Evolutionary conservation across 2,113 vertebrate genomes (phyloP).

Genomic region (Daboia siamensis): DNA sequence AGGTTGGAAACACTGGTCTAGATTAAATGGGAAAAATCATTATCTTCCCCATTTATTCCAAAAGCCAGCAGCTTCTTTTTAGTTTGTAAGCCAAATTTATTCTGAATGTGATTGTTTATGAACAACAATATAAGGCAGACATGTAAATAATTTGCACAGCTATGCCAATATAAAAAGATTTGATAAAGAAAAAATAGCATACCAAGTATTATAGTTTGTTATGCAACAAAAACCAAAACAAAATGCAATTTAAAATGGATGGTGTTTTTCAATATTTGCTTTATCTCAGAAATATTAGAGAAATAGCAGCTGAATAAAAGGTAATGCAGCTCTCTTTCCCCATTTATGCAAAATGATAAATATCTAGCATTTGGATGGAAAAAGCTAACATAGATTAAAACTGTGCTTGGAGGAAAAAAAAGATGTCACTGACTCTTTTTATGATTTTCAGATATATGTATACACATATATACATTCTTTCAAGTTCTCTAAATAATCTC

Average conservation of each 20-base stretch:
- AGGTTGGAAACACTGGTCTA: not conserved
- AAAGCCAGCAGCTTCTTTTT: not conserved
- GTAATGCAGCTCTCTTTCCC: not conserved
- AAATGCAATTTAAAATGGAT: not conserved
- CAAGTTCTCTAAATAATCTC: not conserved
- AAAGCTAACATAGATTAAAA: not conserved
- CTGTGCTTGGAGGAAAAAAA: not conserved
- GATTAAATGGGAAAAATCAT: not conserved
- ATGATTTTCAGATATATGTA: not conserved
- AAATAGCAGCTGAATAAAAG: not conserved
- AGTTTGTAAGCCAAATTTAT: not conserved
- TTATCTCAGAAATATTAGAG: not conserved
- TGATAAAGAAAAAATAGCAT: not conserved
- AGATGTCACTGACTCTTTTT: not conserved
- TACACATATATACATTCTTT: too few relatives aligned
- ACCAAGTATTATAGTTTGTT: not conserved
- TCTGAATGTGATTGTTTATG: not conserved
- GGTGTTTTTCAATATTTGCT: not conserved
- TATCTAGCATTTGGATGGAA: not conserved
- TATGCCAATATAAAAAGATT: not conserved
- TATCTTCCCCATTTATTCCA: not conserved
- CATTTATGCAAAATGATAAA: not conserved
- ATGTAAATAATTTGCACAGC: not conserved
- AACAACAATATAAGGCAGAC: not conserved
- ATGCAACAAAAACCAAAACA: not conserved